These are phyloP conservation scores for Trichonephila inaurata DNA, from an alignment of 1,140 invertebrate genomes.

Conservation along the genomic window DNA sequence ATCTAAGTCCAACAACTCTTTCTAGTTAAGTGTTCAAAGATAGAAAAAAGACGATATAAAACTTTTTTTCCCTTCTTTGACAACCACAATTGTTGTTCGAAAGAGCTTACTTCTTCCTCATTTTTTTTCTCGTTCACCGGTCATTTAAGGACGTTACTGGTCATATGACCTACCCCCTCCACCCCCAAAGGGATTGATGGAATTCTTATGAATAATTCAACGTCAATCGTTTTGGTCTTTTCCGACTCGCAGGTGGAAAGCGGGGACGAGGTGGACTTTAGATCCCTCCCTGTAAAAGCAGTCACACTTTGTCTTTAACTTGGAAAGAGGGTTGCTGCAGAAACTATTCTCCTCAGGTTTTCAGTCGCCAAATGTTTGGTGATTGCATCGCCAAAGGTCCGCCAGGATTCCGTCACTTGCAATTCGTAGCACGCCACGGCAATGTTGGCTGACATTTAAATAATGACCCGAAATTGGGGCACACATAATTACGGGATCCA, in stretches of 20 bases:
- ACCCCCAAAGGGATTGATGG: constrained; percentile 42
- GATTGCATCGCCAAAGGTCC: not conserved
- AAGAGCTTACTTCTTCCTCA: constrained; percentile 6
- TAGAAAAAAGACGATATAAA: not conserved
- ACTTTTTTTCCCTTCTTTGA: not conserved
- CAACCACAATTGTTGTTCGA: constrained; percentile 33
- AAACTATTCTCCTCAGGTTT: not conserved
- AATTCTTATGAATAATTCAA: constrained; percentile 62
- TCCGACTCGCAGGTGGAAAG: constrained; percentile 2
- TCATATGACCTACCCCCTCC: constrained; percentile 12
- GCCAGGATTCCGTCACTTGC: not conserved
- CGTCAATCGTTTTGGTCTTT: constrained; percentile 45
- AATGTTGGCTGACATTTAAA: not conserved
- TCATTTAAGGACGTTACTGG: constrained; percentile 49
- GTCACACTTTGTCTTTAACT: constrained; percentile 41
- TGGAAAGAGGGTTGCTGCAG: constrained; percentile 30
- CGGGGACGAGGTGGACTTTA: not conserved
- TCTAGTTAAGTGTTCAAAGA: not conserved
- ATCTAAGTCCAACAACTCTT: constrained; percentile 31
- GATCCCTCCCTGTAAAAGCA: constrained; percentile 11
- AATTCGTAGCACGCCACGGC: not conserved
- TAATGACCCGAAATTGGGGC: not conserved
- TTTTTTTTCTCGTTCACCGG: constrained; percentile 37
- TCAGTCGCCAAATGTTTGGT: not conserved
- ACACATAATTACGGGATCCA: not conserved